phyloP scores from a whole-genome alignment of 2,888 invertebrate genomes.

The Drosophila flavopinicola region DNA sequence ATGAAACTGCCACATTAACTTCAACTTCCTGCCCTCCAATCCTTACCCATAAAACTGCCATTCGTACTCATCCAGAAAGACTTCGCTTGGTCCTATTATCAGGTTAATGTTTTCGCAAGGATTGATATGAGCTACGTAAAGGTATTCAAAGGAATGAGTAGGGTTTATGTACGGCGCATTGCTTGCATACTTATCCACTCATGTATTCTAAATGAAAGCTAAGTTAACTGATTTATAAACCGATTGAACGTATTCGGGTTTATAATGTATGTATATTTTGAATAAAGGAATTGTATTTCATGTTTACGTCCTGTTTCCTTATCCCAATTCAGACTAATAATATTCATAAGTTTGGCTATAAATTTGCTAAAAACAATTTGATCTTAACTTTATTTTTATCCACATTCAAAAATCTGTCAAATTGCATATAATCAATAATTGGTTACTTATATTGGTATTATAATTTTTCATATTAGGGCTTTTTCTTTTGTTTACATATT shows the following conservation, averaged over 20 bases:
- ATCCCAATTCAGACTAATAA: conserved; percentile 8
- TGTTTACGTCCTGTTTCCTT: conserved; percentile 12
- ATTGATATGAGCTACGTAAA: conserved; percentile 15
- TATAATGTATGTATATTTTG: conserved; percentile 47
- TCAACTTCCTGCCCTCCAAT: conserved; percentile 31
- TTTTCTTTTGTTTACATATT: conserved; percentile 68
- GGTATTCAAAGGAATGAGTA: conserved; percentile 39
- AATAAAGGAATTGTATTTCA: conserved; percentile 52
- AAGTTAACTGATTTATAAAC: conserved; percentile 66
- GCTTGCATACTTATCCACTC: conserved; percentile 27
- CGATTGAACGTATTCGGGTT: conserved; percentile 48
- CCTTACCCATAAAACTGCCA: conserved; percentile 59
- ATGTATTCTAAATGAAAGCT: conserved; percentile 61
- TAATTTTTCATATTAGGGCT: conserved; percentile 43
- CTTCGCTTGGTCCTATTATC: conserved; percentile 16
- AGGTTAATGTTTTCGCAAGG: conserved; percentile 18
- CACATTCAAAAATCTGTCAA: conserved; percentile 44
- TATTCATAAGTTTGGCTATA: conserved; percentile 7
- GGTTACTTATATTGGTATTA: conserved; percentile 49
- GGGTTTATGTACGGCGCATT: conserved; percentile 12
- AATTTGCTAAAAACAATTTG: conserved; percentile 59
- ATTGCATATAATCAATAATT: conserved; percentile 45
- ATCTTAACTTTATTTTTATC: conserved; percentile 68
- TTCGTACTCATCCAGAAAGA: conserved; percentile 12
- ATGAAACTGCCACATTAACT: conserved; percentile 65